Base-by-base conservation (phyloP, 2,888 invertebrate species). In the Empis stercorea region DNA sequence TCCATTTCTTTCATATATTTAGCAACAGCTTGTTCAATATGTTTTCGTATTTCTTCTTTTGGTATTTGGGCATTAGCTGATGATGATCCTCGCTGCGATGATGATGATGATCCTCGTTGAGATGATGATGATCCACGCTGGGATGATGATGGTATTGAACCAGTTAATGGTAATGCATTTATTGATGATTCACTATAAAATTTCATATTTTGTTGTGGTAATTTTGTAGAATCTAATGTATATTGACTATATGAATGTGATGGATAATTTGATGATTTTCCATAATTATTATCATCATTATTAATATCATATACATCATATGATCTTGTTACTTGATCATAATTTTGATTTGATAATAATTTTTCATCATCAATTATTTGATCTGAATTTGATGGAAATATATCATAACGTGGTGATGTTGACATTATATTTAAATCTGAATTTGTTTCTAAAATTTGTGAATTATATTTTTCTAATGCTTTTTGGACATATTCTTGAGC, bases 1-100 rank as follows among this genome's bases (percentile, higher is more conserved):
- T 68, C 67, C 48, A 68, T 52, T 38, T 64, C 66, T 44, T 64
- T 66, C 66, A 69, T 68, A 44, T 70, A 69, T 51, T 66, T 65
- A 13, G 67, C 63, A 1, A 70, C 70, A 0, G 68, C 67, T 43
- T 68, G 63, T 43, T 70, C 69, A 37, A 70, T 69, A 44, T 70
- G 68, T 39, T 63, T 65, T 51, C 70, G 60, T 4, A 68, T 64
- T 51, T 68, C 65, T 1, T 62, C 61, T 48, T 64, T 68, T 6
- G 65, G 65, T 48, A 67, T 62, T 40, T 68, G 65, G 15, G 61
- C 63, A 1, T 65, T 60, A 30, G 63, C 60, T 4, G 62, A 65
- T 0, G 64, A 56, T 27, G 13, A 5, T 41, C 27, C 2, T 48
- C 42, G 7, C n/a, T n/a, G n/a, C n/a, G n/a, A n/a, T n/a, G 63